Conservation (phyloP, 2,888 invertebrate species). For the Standfussiana lucernea region DNA sequence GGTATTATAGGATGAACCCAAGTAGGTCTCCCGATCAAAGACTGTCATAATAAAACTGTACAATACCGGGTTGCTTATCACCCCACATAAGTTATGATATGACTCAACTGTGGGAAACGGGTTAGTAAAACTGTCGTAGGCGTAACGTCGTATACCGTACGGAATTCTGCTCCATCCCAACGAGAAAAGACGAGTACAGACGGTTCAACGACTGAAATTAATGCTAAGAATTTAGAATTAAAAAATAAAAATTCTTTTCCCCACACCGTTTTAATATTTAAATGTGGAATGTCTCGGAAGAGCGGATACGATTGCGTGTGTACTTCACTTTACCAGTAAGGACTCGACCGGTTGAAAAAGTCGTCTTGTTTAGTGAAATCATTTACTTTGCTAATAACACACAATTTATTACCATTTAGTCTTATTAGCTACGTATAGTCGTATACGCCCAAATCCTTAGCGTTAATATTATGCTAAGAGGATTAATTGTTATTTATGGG, state of each 20-base stretch:
- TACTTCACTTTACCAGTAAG: constrained; percentile 47
- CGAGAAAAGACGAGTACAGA: constrained; percentile 28
- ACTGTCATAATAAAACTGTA: neutral
- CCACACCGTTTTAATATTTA: constrained; percentile 49
- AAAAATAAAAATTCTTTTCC: constrained; percentile 45
- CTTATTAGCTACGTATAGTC: constrained; percentile 58
- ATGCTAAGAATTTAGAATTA: constrained; percentile 49
- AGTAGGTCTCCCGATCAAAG: neutral
- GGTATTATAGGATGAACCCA: neutral
- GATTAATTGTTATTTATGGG: constrained; percentile 85
- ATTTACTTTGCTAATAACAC: constrained; percentile 77
- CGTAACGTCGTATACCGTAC: constrained; percentile 35
- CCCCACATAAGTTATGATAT: constrained; percentile 43
- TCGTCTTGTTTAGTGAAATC: constrained; percentile 60
- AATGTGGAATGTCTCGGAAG: constrained; percentile 51
- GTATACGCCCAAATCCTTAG: constrained; percentile 79
- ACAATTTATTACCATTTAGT: constrained; percentile 78
- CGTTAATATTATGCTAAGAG: constrained; percentile 84
- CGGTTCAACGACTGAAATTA: constrained; percentile 37
- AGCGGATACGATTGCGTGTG: constrained; percentile 44
- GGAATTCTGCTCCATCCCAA: constrained; percentile 41
- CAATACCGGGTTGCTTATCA: constrained; percentile 27
- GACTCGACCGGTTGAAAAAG: constrained; percentile 44
- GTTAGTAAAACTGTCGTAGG: constrained; percentile 59
- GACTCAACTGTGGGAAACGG: constrained; percentile 49